Evolutionary conservation across 2,888 invertebrate species (phyloP).

Genomic region (Dynastes maya): DNA sequence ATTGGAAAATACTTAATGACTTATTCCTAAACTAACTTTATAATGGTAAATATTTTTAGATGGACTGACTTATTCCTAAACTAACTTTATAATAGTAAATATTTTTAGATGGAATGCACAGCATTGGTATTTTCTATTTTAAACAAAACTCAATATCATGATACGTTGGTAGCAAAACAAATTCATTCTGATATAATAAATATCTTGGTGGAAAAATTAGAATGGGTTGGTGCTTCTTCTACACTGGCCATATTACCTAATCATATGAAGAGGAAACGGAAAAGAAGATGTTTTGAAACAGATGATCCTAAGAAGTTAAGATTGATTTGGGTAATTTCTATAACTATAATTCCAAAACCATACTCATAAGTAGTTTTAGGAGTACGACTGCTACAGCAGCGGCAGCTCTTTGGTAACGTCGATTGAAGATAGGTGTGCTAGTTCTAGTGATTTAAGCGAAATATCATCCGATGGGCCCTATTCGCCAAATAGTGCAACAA

Average conservation of each 20-base stretch:
- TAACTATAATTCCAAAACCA: neutral
- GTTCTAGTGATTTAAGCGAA: slow-evolving; percentile 59
- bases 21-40: too few relatives aligned
- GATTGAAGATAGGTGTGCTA: slow-evolving; percentile 51
- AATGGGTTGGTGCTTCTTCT: slow-evolving; percentile 61
- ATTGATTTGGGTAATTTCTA: slow-evolving; percentile 26
- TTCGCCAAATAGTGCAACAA: slow-evolving; percentile 54
- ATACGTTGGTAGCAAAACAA: slow-evolving; percentile 62
- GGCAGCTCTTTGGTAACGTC: neutral
- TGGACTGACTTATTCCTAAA: slow-evolving; percentile 54
- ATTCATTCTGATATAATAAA: slow-evolving; percentile 60
- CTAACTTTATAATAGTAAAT: neutral
- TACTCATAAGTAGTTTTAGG: slow-evolving; percentile 25
- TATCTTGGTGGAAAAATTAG: slow-evolving; percentile 63
- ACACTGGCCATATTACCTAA: slow-evolving; percentile 48
- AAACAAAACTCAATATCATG: slow-evolving; percentile 64
- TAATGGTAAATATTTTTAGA: slow-evolving; percentile 53
- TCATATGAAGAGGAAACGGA: slow-evolving; percentile 51
- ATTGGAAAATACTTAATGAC: too few relatives aligned
- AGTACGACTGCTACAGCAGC: slow-evolving; percentile 10
- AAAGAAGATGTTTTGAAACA: slow-evolving; percentile 12
- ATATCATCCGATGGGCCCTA: slow-evolving; percentile 58
- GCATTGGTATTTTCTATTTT: slow-evolving; percentile 64
- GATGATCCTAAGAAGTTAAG: slow-evolving; percentile 50
- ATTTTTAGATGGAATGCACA: slow-evolving; percentile 63